Conservation (phyloP, 2,888 invertebrate species). For the Dasysyrphus tricinctus region DNA sequence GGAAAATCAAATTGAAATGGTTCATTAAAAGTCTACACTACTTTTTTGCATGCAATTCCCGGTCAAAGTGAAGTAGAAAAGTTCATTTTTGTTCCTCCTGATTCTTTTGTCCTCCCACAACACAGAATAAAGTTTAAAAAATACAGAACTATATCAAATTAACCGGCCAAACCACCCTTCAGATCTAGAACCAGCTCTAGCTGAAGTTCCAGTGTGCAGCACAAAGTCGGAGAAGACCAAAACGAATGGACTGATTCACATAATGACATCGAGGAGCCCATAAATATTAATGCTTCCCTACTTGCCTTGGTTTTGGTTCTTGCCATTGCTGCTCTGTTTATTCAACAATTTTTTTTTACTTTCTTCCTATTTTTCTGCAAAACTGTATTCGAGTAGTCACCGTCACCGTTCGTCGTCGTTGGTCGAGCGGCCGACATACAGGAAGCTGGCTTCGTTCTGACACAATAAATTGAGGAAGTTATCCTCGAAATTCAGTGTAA, state of each 20-base stretch:
- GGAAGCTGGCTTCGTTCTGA: conserved; percentile 53
- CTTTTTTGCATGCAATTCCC: conserved; percentile 1
- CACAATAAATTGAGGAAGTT: conserved; percentile 70
- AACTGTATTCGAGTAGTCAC: conserved; percentile 25
- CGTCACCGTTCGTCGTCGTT: background rate
- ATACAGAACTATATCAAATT: conserved; percentile 29
- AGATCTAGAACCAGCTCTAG: background rate
- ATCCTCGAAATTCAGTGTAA: conserved; percentile 64
- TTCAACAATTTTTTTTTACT: conserved; percentile 33
- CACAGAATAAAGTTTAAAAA: background rate
- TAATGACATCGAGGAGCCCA: conserved; percentile 67
- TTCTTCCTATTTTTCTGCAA: background rate
- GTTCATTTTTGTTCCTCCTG: conserved; percentile 2
- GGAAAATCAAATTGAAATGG: conserved; percentile 43
- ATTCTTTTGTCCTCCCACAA: conserved; percentile 28
- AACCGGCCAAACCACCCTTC: conserved; percentile 24
- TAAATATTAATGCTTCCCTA: conserved; percentile 67
- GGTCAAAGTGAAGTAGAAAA: conserved; percentile 50
- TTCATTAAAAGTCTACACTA: conserved; percentile 50
- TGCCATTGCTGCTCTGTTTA: conserved; percentile 39
- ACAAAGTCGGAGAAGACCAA: conserved; percentile 38
- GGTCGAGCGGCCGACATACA: background rate
- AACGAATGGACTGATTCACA: conserved; percentile 66
- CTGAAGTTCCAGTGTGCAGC: background rate
- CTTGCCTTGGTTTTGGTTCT: conserved; percentile 47